Evolutionary conservation across 2,888 invertebrate species (phyloP).

Genomic region (Latrodectus hesperus): DNA sequence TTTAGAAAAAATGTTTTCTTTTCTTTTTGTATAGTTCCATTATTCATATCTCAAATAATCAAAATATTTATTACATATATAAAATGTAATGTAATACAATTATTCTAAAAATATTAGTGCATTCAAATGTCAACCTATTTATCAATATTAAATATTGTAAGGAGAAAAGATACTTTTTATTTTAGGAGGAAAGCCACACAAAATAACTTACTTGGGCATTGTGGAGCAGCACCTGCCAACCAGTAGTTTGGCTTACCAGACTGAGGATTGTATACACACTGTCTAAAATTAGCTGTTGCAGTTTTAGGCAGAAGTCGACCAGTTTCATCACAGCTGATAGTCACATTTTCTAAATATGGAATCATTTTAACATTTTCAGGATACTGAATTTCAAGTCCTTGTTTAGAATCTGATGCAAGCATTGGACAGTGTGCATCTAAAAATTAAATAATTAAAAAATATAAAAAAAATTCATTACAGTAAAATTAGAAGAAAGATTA

Average conservation of each 20-base stretch:
- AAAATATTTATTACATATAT: too few species aligned
- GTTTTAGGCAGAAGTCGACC: conserved; percentile 88
- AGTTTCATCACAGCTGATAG: conserved; percentile 85
- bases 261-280: conserved; percentile 96
- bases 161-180: too few species aligned
- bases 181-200: background rate
- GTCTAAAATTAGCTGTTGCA: conserved; percentile 88
- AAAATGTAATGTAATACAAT: too few species aligned
- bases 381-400: conserved; percentile 86
- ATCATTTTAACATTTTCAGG: conserved; percentile 89
- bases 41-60: too few species aligned
- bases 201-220: conserved; percentile 81
- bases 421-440: conserved; percentile 93
- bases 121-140: too few species aligned
- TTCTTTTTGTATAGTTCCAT: too few species aligned
- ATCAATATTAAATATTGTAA: too few species aligned
- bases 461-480: background rate
- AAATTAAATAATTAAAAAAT: background rate
- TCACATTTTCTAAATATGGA: conserved; percentile 92
- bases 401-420: conserved; percentile 89
- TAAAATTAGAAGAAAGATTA: background rate
- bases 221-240: conserved; percentile 84
- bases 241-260: conserved; percentile 78
- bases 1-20: too few species aligned
- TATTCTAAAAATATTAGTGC: too few species aligned